Evolutionary conservation across 2,113 vertebrate species (phyloP), one percentile per base, ranked within the genome.

Genomic region (Microcebus lehilahytsara): DNA sequence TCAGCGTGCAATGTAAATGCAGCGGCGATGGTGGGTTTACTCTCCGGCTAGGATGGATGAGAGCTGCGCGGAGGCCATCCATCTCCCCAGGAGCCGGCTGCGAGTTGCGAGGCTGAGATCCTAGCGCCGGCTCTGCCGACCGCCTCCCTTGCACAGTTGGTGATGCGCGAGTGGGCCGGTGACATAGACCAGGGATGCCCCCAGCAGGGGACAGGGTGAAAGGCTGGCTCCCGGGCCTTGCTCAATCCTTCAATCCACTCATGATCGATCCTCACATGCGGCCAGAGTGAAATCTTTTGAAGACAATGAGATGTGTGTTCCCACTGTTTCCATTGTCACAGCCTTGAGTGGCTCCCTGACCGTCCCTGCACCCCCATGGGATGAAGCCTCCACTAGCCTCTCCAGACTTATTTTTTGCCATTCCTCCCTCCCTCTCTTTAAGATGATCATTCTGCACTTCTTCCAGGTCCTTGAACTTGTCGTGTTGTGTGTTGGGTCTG

Each of bases 41-140:
- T 97, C 64, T 95, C 97, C 3, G 37, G 88, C 72, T 27, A 5
- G 34, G 84, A 98, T 98, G 96, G 96, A 97, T 97, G 71, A 56
- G 86, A 94, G 78, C 51, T 53, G 69, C 49, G 0, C 19, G 49
- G 85, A 97, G 22, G 12, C 27, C 66, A 98, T 98, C 78, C 56
- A 67, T 98, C 97, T 97, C 20, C 89, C 62, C 2, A 40, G 87
- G 46, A 97, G 67, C 30, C 14, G 92, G 19, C 78, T 53, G 17
- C 66, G 78, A 64, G 94, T 89, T 69, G 66, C 42, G 25, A 96
- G 78, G 6, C 78, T 4, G 7, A 42, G 25, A 30, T 23, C 60
- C 42, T 2, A 6, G 79, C 58, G 53, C 30, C 51, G 40, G 95
- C 60, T 83, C 85, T 27, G 37, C n/a, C 19, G 23, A 66, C 37